Evolutionary conservation across 2,888 invertebrate genomes (phyloP).

Genomic region (Dynastes grantii): DNA sequence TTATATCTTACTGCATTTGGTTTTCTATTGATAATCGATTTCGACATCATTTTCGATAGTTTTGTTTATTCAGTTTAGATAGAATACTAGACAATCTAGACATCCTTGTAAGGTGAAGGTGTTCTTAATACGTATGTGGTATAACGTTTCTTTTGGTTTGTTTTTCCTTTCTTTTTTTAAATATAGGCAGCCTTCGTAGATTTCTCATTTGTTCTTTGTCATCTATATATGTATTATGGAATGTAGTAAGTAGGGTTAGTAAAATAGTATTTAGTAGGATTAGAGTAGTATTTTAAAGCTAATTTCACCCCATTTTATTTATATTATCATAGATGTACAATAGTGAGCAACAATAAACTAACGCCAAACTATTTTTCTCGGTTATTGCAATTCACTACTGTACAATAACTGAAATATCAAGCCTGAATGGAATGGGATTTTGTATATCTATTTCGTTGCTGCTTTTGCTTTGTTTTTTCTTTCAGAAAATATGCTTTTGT

Average conservation of each 20-base stretch:
- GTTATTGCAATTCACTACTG: no score
- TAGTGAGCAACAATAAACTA: no score
- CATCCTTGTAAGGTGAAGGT: no score
- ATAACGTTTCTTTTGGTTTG: neutral
- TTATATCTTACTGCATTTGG: neutral
- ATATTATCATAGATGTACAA: no score
- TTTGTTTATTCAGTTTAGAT: neutral
- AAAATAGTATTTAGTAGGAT: conserved; percentile 49
- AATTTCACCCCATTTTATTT: conserved; percentile 17
- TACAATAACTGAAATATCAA: no score
- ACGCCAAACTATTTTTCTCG: no score
- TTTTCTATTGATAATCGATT: neutral
- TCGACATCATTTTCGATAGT: neutral
- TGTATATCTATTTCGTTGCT: neutral
- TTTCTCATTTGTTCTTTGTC: neutral
- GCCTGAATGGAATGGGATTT: no score
- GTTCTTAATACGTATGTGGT: conserved; percentile 12
- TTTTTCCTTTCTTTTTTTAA: neutral
- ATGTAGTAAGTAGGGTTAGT: conserved; percentile 51
- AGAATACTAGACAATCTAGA: neutral
- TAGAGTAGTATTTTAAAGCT: conserved; percentile 49
- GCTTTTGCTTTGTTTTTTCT: neutral
- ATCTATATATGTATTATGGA: conserved; percentile 53
- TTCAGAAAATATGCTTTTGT: neutral
- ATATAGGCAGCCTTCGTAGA: conserved; percentile 43